These are phyloP conservation scores for Trididemnum clinides DNA, from an alignment of 23 tunicate genomes.

Conservation along the genomic window DNA sequence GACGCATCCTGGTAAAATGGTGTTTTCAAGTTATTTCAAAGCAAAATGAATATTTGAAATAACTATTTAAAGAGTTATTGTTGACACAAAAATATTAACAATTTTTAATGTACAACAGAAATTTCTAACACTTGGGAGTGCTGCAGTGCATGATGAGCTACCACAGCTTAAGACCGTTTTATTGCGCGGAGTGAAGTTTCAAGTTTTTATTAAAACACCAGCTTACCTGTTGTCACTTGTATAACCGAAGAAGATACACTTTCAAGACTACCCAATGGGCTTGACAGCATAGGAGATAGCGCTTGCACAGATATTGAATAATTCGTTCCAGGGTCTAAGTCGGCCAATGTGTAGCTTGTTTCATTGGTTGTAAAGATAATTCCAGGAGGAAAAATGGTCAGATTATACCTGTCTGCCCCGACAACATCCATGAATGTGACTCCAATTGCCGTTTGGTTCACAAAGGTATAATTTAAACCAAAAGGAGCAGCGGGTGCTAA, in stretches of 20 bases:
- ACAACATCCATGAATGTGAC: background rate
- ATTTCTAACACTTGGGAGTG: too few relatives aligned
- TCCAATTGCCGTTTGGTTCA: background rate
- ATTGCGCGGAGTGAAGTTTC: too few relatives aligned
- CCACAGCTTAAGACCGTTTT: too few relatives aligned
- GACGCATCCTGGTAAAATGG: too few relatives aligned
- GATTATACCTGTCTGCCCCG: background rate
- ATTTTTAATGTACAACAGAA: too few relatives aligned
- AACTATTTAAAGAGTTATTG: too few relatives aligned
- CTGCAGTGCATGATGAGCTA: too few relatives aligned
- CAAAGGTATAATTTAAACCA: background rate
- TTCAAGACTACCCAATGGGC: background rate
- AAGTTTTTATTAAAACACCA: too few relatives aligned
- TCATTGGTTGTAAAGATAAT: background rate
- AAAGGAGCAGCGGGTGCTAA: background rate
- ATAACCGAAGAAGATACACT: background rate
- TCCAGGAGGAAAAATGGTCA: background rate
- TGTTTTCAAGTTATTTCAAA: too few relatives aligned
- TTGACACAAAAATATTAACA: too few relatives aligned
- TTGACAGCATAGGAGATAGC: background rate
- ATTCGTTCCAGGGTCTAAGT: background rate
- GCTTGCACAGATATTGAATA: background rate
- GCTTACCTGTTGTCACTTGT: background rate
- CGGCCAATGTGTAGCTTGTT: background rate
- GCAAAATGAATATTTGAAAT: too few relatives aligned